Percentiles rank a stretch among this genome's conserved stretches.
Conservation (phyloP, 2,888 invertebrate species). For the Caenorhabditis afra region DNA sequence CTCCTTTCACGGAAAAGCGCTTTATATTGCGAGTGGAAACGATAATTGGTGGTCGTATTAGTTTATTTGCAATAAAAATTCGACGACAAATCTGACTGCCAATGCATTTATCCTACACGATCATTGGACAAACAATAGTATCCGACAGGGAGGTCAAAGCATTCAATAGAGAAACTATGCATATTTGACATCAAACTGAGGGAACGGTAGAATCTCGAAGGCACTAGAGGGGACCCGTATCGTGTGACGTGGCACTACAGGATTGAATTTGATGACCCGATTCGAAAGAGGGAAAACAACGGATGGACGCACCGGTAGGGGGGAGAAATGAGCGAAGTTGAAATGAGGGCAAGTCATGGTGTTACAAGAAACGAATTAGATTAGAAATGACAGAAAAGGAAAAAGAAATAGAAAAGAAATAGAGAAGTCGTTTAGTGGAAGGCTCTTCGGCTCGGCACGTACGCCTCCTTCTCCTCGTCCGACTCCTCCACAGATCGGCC, state of each 20-base stretch:
- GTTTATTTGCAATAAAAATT: slow-evolving; percentile 24
- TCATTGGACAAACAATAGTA: slow-evolving; percentile 23
- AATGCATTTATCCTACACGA: slow-evolving; percentile 16
- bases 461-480: slow-evolving; percentile 45
- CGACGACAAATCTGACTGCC: slow-evolving; percentile 8
- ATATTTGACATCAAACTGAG: slow-evolving; percentile 1
- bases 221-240: slow-evolving; percentile 9
- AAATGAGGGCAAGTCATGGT: slow-evolving; percentile 20
- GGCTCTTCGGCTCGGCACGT: slow-evolving; percentile 25
- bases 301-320: slow-evolving; percentile 17
- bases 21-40: neutral
- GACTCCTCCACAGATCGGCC: slow-evolving; percentile 51
- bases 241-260: slow-evolving; percentile 5
- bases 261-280: slow-evolving; percentile 7
- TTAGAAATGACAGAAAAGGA: slow-evolving; percentile 33
- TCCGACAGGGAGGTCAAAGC: slow-evolving; percentile 15
- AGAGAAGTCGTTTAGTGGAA: slow-evolving; percentile 31
- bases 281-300: slow-evolving; percentile 4
- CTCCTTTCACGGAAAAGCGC: no score
- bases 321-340: slow-evolving; percentile 8
- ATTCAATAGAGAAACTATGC: neutral
- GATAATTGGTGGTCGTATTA: neutral
- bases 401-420: slow-evolving; percentile 8
- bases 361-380: slow-evolving; percentile 41
- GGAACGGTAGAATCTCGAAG: neutral